Evolutionary conservation across 2,888 invertebrate genomes (phyloP), one percentile per base, ranked within the genome.

Genomic region (Alloscopus bannaensis): DNA sequence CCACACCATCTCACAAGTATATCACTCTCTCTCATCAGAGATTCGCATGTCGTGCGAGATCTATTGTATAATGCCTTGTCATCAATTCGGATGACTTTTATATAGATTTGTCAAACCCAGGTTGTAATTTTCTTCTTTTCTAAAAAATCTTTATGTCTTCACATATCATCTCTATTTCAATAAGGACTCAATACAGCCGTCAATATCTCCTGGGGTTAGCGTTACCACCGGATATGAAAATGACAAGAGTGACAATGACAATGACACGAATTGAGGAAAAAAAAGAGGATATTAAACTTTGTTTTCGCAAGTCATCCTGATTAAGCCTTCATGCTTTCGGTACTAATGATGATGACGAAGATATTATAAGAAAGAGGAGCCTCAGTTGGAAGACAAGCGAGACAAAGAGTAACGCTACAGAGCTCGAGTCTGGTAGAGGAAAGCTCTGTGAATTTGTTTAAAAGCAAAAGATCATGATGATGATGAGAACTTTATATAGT

Each of bases 221-320:
- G 13, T 45, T 60, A 55, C 26, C 26, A 70, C 78, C 70, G 70
- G 70, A 78, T 70, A 65, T 71, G 70, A 55, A 64, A 78, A 65
- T 78, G 78, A 70, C 78, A n/a, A n/a, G n/a, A 55, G 62, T 50
- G 69, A 77, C 40, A 64, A 71, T 50, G 69, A 77, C 40, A 64
- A 71, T 78, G 71, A 78, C 71, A 47, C 31, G n/a, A n/a, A n/a
- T n/a, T n/a, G n/a, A n/a, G n/a, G n/a, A n/a, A 36, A 22, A 22
- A 69, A 62, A 69, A 62, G 2, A 42, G 26, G n/a, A n/a, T n/a
- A n/a, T n/a, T n/a, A n/a, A n/a, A n/a, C n/a, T n/a, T n/a, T n/a
- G n/a, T n/a, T 55, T 52, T 31, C 18, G 68, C 76, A 69, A 76
- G 76, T 76, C 76, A 76, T 76, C 40, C 20, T 47, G 20, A 47